Base-by-base conservation (phyloP, 2,797 vertebrate species). In the Anguilla megastoma region DNA sequence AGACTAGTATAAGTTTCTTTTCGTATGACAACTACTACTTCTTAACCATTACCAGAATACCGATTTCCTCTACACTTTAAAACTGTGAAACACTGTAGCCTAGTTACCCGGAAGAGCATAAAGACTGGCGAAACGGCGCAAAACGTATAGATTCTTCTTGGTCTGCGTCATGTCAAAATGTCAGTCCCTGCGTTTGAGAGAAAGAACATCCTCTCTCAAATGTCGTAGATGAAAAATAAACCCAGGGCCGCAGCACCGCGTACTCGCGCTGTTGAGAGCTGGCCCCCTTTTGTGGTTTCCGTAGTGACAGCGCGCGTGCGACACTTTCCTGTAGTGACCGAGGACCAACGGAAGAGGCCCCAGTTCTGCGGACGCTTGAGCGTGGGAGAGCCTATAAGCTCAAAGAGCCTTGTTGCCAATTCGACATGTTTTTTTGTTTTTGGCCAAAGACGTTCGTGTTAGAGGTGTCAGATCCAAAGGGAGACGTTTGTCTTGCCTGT, bases 291-390 rank as follows among this genome's bases (percentile, higher is more conserved):
- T 93, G 94, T 89, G 96, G 96, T 97, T 97, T 97, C 95, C 94
- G 93, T 86, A 93, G 33, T 93, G 91, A 89, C 94, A 93, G 91
- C 93, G 90, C 94, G 91, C 90, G 92, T 89, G 87, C 88, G 93
- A 88, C 89, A 95, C 95, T 97, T 36, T 97, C 97, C 97, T 97
- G 96, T 94, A 94, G 91, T 97, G 93, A 96, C 95, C 96, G 93
- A 93, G 94, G 90, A 90, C 10, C 69, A 58, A 18, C 0, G 45
- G 45, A 48, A 58, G 60, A n/a, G 85, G 60, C 85, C 63, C 63
- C 60, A n/a, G 21, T 84, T 71, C 21, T 21, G 21, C 21, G 60
- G 60, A n/a, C 60, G 18, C 52, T 30, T 2, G 9, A 48, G 48
- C 14, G 2, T 27, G 36, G 48, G 60, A 50, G n/a, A 48, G 63